Evolutionary conservation across 2,113 vertebrate genomes (phyloP).

Genomic region (Ornithorhynchus anatinus): DNA sequence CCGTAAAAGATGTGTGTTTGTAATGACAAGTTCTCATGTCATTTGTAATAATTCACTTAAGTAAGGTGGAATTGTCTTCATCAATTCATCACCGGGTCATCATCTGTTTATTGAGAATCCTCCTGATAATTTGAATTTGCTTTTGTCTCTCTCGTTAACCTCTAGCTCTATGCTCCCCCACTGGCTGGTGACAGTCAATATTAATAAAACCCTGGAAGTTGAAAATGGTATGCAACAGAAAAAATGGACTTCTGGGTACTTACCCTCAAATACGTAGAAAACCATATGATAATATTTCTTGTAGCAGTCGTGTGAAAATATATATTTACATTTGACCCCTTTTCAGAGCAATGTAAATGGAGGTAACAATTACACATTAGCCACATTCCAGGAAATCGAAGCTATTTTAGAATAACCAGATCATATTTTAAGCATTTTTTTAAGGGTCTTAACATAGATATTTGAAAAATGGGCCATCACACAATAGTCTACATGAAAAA

Average conservation of each 20-base stretch:
- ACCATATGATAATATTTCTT: slow-evolving; percentile 33
- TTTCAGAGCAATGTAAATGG: slow-evolving; percentile 2
- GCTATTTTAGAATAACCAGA: slow-evolving; percentile 43
- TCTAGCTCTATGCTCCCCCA: not conserved
- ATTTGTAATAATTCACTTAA: not conserved
- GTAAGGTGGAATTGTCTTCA: not conserved
- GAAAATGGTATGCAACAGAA: not conserved
- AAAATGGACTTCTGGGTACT: not conserved
- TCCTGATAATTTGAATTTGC: too few species aligned
- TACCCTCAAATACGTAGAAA: slow-evolving; percentile 34
- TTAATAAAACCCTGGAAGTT: not conserved
- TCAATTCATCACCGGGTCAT: too few species aligned
- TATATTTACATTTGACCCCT: slow-evolving; percentile 25
- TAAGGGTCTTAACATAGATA: slow-evolving; percentile 20
- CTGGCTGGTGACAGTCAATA: not conserved
- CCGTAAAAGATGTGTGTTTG: not conserved
- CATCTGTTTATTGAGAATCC: too few species aligned
- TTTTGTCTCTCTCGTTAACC: not conserved
- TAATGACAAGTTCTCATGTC: not conserved
- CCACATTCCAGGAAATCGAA: slow-evolving; percentile 36
- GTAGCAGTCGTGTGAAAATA: not conserved
- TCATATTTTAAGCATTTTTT: slow-evolving; percentile 24
- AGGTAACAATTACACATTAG: slow-evolving; percentile 27
- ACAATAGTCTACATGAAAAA: not conserved
- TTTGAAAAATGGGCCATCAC: not conserved